Conservation (phyloP, 92 coral and sea anemone species). For the Epizoanthus stellaris region DNA sequence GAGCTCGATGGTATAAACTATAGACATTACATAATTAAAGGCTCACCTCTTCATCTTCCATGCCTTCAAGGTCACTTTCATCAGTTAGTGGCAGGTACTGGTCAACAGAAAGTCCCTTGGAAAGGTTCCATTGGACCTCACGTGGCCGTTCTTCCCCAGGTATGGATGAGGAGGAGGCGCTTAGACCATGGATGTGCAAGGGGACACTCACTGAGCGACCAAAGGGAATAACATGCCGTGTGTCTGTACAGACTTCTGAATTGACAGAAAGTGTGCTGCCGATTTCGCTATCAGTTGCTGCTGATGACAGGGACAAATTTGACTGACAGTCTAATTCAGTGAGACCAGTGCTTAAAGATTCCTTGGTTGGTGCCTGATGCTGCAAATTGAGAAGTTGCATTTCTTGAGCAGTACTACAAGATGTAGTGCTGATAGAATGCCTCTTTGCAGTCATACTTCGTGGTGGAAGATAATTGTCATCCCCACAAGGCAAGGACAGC, state of each 20-base stretch:
- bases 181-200: not conserved
- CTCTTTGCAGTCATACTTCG: constrained; percentile 4
- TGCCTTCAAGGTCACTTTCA: constrained; percentile 21
- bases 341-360: not conserved
- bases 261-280: not conserved
- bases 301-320: constrained; percentile 33
- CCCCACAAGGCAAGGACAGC: constrained; percentile 17
- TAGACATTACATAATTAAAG: not conserved
- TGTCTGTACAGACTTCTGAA: constrained; percentile 1
- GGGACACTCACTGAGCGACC: constrained; percentile 42
- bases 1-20: too few relatives aligned
- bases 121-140: not conserved
- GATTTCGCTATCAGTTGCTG: not conserved
- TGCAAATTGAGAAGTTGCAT: not conserved
- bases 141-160: not conserved
- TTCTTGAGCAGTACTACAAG: not conserved
- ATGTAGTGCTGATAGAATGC: not conserved
- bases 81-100: constrained; percentile 14
- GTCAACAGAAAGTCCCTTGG: constrained; percentile 30
- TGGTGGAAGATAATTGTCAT: not conserved
- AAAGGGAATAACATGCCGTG: not conserved
- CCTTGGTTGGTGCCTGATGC: not conserved
- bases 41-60: constrained; percentile 37
- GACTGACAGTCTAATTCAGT: not conserved
- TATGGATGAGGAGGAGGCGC: not conserved